These are phyloP conservation scores for Adelphocoris suturalis DNA, from an alignment of 2,888 invertebrate genomes.

Conservation along the genomic window DNA sequence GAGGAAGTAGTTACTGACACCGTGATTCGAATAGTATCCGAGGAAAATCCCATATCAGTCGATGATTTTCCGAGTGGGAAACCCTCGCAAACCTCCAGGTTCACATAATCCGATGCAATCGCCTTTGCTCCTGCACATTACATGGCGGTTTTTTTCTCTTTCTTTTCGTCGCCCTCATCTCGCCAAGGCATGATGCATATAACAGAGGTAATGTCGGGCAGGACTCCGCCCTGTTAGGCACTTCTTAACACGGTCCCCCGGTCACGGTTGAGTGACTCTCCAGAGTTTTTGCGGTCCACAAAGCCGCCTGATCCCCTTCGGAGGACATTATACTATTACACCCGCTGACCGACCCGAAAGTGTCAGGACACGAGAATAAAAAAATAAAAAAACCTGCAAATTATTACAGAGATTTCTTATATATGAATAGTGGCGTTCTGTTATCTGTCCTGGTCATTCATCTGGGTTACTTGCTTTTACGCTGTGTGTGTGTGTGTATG, in stretches of 20 bases:
- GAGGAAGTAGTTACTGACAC: neutral
- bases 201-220: neutral
- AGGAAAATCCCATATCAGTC: neutral
- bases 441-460: too few species aligned
- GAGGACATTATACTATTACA: slow-evolving; percentile 20
- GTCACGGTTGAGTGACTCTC: slow-evolving; percentile 24
- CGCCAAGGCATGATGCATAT: neutral
- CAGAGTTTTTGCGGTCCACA: slow-evolving; percentile 20
- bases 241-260: neutral
- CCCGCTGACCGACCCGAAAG: neutral
- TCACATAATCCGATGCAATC: slow-evolving; percentile 34
- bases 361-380: too few species aligned
- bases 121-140: slow-evolving; percentile 4
- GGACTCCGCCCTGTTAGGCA: neutral
- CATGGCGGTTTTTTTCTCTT: neutral
- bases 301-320: slow-evolving; percentile 25
- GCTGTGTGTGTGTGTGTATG: too few species aligned
- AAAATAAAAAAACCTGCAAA: too few species aligned
- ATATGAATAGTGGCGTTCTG: too few species aligned
- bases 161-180: neutral
- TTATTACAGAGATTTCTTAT: too few species aligned
- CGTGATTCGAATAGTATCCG: neutral
- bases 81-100: neutral
- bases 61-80: neutral
- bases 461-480: too few species aligned